Evolutionary conservation across 1,140 invertebrate species (phyloP).

Genomic region (Procambarus virginalis): DNA sequence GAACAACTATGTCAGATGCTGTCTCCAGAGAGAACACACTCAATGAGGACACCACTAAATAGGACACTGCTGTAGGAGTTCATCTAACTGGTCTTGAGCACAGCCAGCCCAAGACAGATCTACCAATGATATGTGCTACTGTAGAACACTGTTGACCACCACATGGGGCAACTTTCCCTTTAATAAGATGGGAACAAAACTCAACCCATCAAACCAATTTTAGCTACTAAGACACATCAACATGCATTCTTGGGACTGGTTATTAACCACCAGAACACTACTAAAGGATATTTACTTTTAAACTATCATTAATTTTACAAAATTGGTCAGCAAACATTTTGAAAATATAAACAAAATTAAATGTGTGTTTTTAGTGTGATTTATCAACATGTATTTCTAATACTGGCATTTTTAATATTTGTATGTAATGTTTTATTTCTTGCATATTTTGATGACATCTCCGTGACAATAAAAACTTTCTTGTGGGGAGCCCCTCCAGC

Average conservation of each 20-base stretch:
- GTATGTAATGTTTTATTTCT: not conserved
- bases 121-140: conserved; percentile 66
- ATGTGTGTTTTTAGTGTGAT: too few species aligned
- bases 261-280: not conserved
- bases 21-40: conserved; percentile 35
- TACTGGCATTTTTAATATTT: not conserved
- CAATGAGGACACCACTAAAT: conserved; percentile 24
- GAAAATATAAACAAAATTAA: too few species aligned
- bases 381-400: not conserved
- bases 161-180: conserved; percentile 34
- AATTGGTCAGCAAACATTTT: too few species aligned
- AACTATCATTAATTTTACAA: not conserved
- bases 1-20: conserved; percentile 26
- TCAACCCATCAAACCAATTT: conserved; percentile 9
- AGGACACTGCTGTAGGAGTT: conserved; percentile 13
- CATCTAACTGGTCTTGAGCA: conserved; percentile 27
- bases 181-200: not conserved
- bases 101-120: conserved; percentile 29
- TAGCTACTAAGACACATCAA: not conserved
- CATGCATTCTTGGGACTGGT: not conserved
- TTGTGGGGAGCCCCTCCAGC: too few species aligned
- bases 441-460: not conserved
- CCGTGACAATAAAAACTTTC: too few species aligned
- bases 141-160: conserved; percentile 53
- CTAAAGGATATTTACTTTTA: not conserved